phyloP scores from a whole-genome alignment of 2,888 invertebrate genomes.

The Archips crataeganus region DNA sequence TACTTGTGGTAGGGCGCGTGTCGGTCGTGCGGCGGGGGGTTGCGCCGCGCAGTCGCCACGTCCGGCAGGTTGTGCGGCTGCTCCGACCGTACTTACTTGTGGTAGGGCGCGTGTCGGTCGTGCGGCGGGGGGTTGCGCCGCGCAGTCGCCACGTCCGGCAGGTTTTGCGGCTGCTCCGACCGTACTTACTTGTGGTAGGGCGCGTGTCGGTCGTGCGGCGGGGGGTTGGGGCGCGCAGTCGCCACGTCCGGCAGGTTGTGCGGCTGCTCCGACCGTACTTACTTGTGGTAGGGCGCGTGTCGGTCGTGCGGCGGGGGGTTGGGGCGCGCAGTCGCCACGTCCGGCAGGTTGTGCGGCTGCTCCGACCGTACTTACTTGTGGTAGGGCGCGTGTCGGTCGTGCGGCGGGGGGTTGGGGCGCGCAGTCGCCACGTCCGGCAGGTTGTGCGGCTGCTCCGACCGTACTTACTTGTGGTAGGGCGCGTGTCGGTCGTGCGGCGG shows the following conservation, averaged over 20 bases:
- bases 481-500: too few relatives aligned
- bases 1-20: slow-evolving; percentile 93
- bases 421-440: slow-evolving; percentile 88
- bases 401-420: slow-evolving; percentile 82
- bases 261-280: slow-evolving; percentile 89
- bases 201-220: too few relatives aligned
- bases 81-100: too few relatives aligned
- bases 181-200: too few relatives aligned
- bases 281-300: slow-evolving; percentile 92
- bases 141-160: slow-evolving; percentile 89
- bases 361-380: slow-evolving; percentile 92
- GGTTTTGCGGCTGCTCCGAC: slow-evolving; percentile 90
- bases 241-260: slow-evolving; percentile 89
- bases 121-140: too few relatives aligned
- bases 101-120: too few relatives aligned
- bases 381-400: slow-evolving; percentile 90
- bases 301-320: slow-evolving; percentile 86
- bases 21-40: slow-evolving; percentile 85
- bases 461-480: too few relatives aligned
- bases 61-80: slow-evolving; percentile 89
- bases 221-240: too few relatives aligned
- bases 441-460: slow-evolving; percentile 90
- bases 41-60: slow-evolving; percentile 85
- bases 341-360: slow-evolving; percentile 88
- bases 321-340: slow-evolving; percentile 85